These are phyloP conservation scores for Tenebrosternarchus preto DNA, from an alignment of 2,113 vertebrate genomes.

Conservation along the genomic window DNA sequence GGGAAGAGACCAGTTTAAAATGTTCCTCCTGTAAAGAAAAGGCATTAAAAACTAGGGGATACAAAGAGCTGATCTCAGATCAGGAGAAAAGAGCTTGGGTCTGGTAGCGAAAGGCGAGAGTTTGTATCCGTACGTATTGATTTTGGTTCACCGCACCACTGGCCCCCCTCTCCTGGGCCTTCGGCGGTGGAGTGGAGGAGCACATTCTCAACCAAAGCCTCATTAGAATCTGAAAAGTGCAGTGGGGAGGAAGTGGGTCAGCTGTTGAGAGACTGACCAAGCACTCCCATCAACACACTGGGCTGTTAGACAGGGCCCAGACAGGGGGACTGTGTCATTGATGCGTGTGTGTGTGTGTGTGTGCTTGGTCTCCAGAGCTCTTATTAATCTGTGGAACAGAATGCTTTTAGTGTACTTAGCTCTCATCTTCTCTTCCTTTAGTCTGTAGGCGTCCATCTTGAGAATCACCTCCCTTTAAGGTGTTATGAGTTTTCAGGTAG, in stretches of 20 bases:
- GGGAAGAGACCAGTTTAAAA: not conserved
- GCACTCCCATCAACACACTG: not conserved
- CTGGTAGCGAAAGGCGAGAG: not conserved
- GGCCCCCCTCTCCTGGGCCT: constrained; percentile 28
- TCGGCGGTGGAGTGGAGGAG: constrained; percentile 11
- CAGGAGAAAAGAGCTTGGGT: not conserved
- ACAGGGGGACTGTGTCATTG: constrained; percentile 43
- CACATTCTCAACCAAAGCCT: constrained; percentile 45
- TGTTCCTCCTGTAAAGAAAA: not conserved
- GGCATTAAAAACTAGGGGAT: too few relatives aligned
- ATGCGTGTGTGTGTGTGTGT: not conserved
- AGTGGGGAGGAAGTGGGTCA: constrained; percentile 46
- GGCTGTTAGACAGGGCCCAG: constrained; percentile 18
- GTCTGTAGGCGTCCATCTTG: constrained; percentile 38
- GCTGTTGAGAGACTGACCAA: constrained; percentile 10
- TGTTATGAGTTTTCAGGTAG: too few relatives aligned
- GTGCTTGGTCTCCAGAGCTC: constrained; percentile 7
- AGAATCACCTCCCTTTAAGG: constrained; percentile 22
- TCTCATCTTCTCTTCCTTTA: constrained; percentile 19
- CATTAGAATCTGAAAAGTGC: constrained; percentile 53
- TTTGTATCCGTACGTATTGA: not conserved
- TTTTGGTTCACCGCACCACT: constrained; percentile 16
- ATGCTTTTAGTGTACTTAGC: constrained; percentile 32
- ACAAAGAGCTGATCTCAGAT: not conserved
- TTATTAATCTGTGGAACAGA: constrained; percentile 36